These are phyloP conservation scores for Ptychochromis oligacanthus DNA, from an alignment of 2,113 vertebrate species.

Conservation along the genomic window DNA sequence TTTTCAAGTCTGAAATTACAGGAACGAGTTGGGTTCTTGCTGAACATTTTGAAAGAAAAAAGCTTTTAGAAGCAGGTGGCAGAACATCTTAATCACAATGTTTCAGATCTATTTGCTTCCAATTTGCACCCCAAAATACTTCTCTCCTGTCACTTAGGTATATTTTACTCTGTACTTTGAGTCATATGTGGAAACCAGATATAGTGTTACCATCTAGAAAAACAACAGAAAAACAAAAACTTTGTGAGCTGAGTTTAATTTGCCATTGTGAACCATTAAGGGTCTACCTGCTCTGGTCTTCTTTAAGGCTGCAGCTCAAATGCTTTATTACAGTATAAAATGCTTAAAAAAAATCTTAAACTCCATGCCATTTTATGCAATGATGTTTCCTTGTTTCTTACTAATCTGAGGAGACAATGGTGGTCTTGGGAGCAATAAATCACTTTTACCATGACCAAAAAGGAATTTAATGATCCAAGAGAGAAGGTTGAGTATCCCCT, in stretches of 20 bases:
- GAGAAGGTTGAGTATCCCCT: slow-evolving; percentile 45
- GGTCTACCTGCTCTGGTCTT: not conserved
- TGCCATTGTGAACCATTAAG: not conserved
- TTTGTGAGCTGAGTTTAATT: not conserved
- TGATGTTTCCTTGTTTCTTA: slow-evolving; percentile 32
- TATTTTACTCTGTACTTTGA: not conserved
- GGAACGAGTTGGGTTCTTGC: not conserved
- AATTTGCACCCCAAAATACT: not conserved
- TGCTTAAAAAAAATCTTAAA: not conserved
- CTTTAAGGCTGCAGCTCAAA: not conserved
- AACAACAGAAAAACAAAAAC: not conserved
- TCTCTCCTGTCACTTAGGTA: not conserved
- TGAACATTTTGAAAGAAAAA: slow-evolving; percentile 22
- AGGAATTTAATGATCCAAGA: slow-evolving; percentile 61
- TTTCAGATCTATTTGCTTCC: slow-evolving; percentile 12
- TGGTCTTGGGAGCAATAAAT: slow-evolving; percentile 57
- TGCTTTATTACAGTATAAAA: not conserved
- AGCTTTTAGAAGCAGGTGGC: slow-evolving; percentile 24
- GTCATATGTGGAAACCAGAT: not conserved
- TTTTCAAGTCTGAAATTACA: slow-evolving; percentile 30
- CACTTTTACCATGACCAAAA: slow-evolving; percentile 58
- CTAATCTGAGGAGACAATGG: slow-evolving; percentile 22
- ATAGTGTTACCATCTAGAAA: not conserved
- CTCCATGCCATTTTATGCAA: not conserved
- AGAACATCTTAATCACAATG: slow-evolving; percentile 4